phyloP scores from a whole-genome alignment of 2,888 invertebrate species.

The Phlogophora meticulosa region DNA sequence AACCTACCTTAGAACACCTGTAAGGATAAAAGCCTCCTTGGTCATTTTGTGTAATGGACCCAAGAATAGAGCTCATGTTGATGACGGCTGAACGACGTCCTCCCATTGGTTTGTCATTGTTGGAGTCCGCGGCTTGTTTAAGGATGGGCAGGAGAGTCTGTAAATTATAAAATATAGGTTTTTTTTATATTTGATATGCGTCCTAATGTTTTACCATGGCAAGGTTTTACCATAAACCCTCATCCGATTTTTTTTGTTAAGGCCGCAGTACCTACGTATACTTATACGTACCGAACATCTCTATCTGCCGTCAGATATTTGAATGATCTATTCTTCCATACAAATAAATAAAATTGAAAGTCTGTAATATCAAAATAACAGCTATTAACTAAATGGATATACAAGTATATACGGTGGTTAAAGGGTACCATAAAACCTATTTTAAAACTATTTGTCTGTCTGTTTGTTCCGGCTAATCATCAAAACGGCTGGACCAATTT shows the following conservation, averaged over 20 bases:
- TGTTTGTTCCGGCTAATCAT: too few species aligned
- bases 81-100: constrained; percentile 93
- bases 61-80: constrained; percentile 96
- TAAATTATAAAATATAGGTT: constrained; percentile 7
- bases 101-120: constrained; percentile 90
- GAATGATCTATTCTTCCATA: neutral
- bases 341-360: too few species aligned
- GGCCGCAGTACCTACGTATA: neutral
- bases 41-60: constrained; percentile 94
- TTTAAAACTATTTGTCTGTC: too few species aligned
- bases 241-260: too few species aligned
- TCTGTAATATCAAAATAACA: too few species aligned
- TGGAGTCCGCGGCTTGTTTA: constrained; percentile 92
- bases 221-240: too few species aligned
- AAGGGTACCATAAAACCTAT: too few species aligned
- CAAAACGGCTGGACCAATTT: too few species aligned
- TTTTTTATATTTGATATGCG: too few species aligned
- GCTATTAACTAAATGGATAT: too few species aligned
- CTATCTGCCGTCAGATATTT: neutral
- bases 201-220: too few species aligned
- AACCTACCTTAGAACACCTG: constrained; percentile 95
- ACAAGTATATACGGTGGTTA: too few species aligned
- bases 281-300: neutral
- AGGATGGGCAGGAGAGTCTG: constrained; percentile 94
- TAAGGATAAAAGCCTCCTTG: constrained; percentile 96